phyloP scores from a whole-genome alignment of 2,888 invertebrate genomes.

The Pecten maximus region DNA sequence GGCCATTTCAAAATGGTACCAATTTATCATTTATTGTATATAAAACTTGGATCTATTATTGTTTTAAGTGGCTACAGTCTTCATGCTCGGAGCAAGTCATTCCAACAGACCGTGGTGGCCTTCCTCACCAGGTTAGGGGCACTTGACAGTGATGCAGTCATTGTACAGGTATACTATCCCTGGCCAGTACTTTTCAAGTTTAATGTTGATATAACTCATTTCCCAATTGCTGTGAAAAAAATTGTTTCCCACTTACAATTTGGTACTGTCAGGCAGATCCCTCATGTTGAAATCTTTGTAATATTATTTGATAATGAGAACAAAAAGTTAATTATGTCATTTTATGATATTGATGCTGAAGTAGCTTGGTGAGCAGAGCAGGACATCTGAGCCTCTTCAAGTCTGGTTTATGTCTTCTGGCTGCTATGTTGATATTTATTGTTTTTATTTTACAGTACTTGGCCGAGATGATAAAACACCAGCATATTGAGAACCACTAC shows the following conservation, averaged over 20 bases:
- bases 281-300: too few species aligned
- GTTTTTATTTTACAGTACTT: slow-evolving; percentile 49
- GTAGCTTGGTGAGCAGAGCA: background rate
- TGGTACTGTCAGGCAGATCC: too few species aligned
- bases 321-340: too few species aligned
- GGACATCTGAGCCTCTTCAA: background rate
- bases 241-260: too few species aligned
- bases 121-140: slow-evolving; percentile 51
- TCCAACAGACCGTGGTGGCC: slow-evolving; percentile 36
- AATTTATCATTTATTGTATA: too few species aligned
- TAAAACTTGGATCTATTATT: too few species aligned
- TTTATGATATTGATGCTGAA: too few species aligned
- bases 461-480: slow-evolving; percentile 48
- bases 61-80: slow-evolving; percentile 42
- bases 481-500: slow-evolving; percentile 52
- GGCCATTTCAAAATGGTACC: too few species aligned
- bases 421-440: background rate
- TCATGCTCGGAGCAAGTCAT: slow-evolving; percentile 42
- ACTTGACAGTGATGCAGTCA: slow-evolving; percentile 48
- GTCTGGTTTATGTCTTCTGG: background rate
- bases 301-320: too few species aligned
- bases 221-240: too few species aligned
- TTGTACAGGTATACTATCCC: slow-evolving; percentile 49
- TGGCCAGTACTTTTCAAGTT: too few species aligned
- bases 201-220: too few species aligned